These are phyloP conservation scores for Orthosia incerta DNA, from an alignment of 2,888 invertebrate species.

Conservation along the genomic window DNA sequence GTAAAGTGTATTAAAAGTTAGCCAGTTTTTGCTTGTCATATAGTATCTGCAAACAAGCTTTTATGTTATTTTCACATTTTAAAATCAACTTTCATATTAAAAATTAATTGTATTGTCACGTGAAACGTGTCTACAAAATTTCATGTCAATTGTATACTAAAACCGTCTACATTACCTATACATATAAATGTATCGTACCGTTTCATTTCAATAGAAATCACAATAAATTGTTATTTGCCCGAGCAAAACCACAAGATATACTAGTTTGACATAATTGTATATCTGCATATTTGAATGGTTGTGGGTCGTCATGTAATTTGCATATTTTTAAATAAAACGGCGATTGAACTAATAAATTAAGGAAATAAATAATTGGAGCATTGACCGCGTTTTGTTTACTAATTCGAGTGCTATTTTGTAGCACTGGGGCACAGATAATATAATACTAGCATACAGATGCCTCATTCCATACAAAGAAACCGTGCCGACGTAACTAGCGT, in stretches of 20 bases:
- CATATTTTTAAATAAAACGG: conserved; percentile 53
- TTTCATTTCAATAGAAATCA: background rate
- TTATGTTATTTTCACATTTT: too few species aligned
- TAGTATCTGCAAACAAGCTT: too few species aligned
- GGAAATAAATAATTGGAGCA: conserved; percentile 19
- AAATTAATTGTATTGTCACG: too few species aligned
- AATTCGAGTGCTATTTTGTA: conserved; percentile 5
- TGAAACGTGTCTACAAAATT: too few species aligned
- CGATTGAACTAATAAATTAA: conserved; percentile 46
- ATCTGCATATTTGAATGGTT: conserved; percentile 3
- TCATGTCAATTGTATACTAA: too few species aligned
- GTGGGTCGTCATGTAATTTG: conserved; percentile 29
- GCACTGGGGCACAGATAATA: too few species aligned
- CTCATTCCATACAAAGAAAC: too few species aligned
- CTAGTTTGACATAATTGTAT: conserved; percentile 25
- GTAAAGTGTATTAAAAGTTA: background rate
- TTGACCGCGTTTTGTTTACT: conserved; percentile 45
- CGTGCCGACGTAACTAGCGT: too few species aligned
- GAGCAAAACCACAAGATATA: background rate
- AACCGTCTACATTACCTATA: too few species aligned
- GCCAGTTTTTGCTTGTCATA: background rate
- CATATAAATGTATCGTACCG: too few species aligned
- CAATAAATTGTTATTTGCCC: background rate
- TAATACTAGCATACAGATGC: too few species aligned
- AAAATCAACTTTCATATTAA: too few species aligned